Base-by-base conservation (phyloP, 2,888 invertebrate genomes). In the Parochlus steinenii region DNA sequence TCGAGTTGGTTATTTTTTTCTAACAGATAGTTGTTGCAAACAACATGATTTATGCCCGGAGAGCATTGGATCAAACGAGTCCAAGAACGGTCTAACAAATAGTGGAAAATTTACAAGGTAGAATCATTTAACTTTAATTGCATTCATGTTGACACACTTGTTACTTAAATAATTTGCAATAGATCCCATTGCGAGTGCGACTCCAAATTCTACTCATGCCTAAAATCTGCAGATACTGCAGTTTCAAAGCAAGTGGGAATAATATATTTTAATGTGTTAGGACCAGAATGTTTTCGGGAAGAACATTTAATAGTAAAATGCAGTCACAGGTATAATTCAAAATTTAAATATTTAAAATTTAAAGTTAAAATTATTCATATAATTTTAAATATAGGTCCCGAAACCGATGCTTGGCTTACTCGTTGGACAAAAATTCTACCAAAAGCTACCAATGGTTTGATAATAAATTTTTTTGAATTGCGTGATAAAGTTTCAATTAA, bases 171-270 rank as follows among this genome's bases (percentile, higher is more conserved):
- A n/a, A n/a, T n/a, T n/a, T n/a, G n/a, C n/a, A n/a, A 15, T 54
- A 74, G 77, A 46, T 75, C 76, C 0, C 70, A 72, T 51, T 81
- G 81, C 53, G 62, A 64, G 31, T 81, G 81, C 45, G 80, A 81
- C 53, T 48, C 55, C 1, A 60, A 61, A 44, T 81, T 82, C 55
- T 68, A 73, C 14, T 53, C 63, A 1, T 82, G 81, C 45, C 62
- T 82, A 35, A 67, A 67, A 39, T 56, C 62, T 33, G 69, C 65
- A 30, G 61, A 59, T 43, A 64, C 64, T 0, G 41, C 67, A 37
- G 56, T 72, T 3, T 63, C 72, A 0, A 56, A 58, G 0, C 67
- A 70, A 51, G 69, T 77, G 28, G 77, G 76, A 2, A 58, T 65
- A 18, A 72, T 76, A 0, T 82, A 76, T 57, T 82, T 82, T 59